Base-by-base conservation (phyloP, 2,888 invertebrate genomes). In the Pharmacophagus antenor region DNA sequence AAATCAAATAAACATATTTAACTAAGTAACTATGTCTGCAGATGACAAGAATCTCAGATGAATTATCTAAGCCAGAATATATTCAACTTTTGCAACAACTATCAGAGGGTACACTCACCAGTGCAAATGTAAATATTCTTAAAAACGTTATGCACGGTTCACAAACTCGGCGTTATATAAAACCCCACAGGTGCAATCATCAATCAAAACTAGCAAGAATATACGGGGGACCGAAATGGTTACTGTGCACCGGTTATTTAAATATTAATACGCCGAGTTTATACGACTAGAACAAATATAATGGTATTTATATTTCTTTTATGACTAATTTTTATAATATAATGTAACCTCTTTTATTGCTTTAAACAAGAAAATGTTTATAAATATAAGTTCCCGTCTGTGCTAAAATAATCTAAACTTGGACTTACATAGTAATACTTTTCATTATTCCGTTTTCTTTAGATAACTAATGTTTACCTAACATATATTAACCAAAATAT, bases 141-240 rank as follows among this genome's bases (percentile, higher is more conserved):
- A 86, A 84, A 62, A 85, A 82, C 60, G 70, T 88, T 41, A 65
- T 89, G 10, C 75, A 74, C 21, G 85, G 87, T 10, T 77, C 82
- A 0, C 77, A 83, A 65, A 83, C 88, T 31, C 74, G 89, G 67
- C 78, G 89, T 73, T 90, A 86, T 63, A 87, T 89, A 15, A 89
- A 88, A 70, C 86, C 89, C 22, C 88, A 90, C 61, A 73, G 89
- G 70, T 90, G 89, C 62, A 90, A 89, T 64, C 80, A 88, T 62
- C 88, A 86, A 66, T 85, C 89, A 6, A 78, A 76, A 65, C 66
- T 88, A 7, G 72, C 88, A 1, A 79, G 67, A 71, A 52, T 88
- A 52, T 83, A 85, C 62, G 81, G 80, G 12, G 88, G 88, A 3
- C 85, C 88, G 15, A 88, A 85, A 66, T 90, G 89, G 89, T 62